Percentiles rank a stretch among this genome's conserved stretches.
phyloP scores from a whole-genome alignment of 2,888 invertebrate species.

The Graphium colonna region DNA sequence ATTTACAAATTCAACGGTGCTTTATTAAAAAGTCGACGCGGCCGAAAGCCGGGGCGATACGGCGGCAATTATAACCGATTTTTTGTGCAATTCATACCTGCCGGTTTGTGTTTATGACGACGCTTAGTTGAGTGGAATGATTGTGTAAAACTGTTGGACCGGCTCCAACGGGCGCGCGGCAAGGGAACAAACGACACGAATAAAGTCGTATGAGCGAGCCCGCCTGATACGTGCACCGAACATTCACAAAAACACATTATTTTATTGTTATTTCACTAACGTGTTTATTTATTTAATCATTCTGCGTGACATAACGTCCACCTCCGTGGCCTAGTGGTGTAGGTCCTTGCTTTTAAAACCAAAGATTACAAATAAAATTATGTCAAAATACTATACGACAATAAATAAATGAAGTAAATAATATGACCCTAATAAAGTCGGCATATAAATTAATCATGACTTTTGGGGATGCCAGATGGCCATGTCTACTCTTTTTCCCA shows the following conservation, averaged over 20 bases:
- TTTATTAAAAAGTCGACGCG: constrained; percentile 50
- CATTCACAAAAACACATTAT: constrained; percentile 33
- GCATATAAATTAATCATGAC: too few relatives aligned
- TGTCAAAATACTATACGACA: too few relatives aligned
- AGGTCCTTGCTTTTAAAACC: too few relatives aligned
- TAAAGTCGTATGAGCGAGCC: constrained; percentile 74
- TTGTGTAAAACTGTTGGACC: constrained; percentile 78
- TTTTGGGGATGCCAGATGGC: too few relatives aligned
- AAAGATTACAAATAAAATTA: too few relatives aligned
- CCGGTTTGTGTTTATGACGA: constrained; percentile 75
- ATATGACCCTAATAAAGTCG: too few relatives aligned
- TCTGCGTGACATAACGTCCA: too few relatives aligned
- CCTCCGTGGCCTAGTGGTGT: too few relatives aligned
- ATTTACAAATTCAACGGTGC: constrained; percentile 21
- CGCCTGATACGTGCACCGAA: constrained; percentile 38
- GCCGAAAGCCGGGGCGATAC: constrained; percentile 55
- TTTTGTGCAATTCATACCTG: constrained; percentile 76
- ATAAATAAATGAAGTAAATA: too few relatives aligned
- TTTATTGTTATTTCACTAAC: constrained; percentile 25
- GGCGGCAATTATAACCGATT: constrained; percentile 73
- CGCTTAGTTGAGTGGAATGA: constrained; percentile 80
- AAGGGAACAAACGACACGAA: constrained; percentile 71
- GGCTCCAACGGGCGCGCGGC: constrained; percentile 63
- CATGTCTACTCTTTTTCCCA: too few relatives aligned
- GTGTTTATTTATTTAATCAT: too few relatives aligned